phyloP scores from a whole-genome alignment of 2,888 invertebrate genomes.

The Brachypalpus laphriformis region DNA sequence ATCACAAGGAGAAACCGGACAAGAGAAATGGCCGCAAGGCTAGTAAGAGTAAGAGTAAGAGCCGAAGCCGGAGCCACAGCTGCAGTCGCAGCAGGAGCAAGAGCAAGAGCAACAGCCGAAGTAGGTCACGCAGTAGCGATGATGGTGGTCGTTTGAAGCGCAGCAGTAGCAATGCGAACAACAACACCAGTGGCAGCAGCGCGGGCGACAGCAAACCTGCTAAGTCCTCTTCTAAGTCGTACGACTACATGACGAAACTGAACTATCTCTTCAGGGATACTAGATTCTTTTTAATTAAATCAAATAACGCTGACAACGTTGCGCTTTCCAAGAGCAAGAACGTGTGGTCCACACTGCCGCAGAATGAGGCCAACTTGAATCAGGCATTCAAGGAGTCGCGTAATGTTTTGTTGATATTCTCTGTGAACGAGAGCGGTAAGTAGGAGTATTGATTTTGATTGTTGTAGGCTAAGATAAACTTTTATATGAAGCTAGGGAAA shows the following conservation, averaged over 20 bases:
- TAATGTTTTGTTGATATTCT: slow-evolving; percentile 97
- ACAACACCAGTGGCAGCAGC: slow-evolving; percentile 49
- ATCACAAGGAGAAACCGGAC: slow-evolving; percentile 42
- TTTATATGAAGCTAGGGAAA: neutral
- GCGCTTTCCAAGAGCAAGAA: slow-evolving; percentile 96
- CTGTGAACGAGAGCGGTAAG: slow-evolving; percentile 96
- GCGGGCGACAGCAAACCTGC: slow-evolving; percentile 79
- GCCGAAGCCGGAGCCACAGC: slow-evolving; percentile 52
- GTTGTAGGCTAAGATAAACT: neutral
- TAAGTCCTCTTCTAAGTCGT: slow-evolving; percentile 85
- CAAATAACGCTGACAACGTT: slow-evolving; percentile 98
- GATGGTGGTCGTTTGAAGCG: slow-evolving; percentile 61
- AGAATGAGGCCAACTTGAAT: slow-evolving; percentile 97
- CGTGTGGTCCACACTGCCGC: slow-evolving; percentile 98
- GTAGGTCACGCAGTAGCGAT: slow-evolving; percentile 41
- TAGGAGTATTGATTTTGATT: neutral
- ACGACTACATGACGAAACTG: slow-evolving; percentile 93
- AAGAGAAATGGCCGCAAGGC: slow-evolving; percentile 61
- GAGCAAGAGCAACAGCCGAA: slow-evolving; percentile 50
- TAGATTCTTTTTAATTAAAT: slow-evolving; percentile 97
- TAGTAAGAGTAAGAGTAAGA: slow-evolving; percentile 60
- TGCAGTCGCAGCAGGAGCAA: slow-evolving; percentile 38
- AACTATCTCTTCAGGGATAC: slow-evolving; percentile 98
- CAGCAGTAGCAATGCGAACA: slow-evolving; percentile 77
- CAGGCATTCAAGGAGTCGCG: slow-evolving; percentile 96